Conservation (phyloP, 2,888 invertebrate genomes). For the Xestoiulus laeticollis region DNA sequence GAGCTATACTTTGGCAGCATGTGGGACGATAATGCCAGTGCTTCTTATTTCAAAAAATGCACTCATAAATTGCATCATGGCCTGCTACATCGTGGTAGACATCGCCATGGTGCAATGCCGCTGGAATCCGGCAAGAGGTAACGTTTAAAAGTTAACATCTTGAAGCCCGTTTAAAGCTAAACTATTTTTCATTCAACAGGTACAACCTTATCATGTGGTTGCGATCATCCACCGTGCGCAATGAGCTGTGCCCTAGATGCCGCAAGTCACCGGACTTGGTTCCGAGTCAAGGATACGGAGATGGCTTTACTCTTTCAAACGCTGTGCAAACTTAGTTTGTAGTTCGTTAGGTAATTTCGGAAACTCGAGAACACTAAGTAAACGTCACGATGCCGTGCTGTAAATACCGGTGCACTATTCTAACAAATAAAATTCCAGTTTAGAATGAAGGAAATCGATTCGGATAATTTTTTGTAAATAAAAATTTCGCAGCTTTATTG, state of each 20-base stretch:
- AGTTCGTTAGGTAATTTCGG: too few species aligned
- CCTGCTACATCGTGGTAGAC: constrained; percentile 65
- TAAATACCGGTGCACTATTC: background rate
- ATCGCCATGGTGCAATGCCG: constrained; percentile 64
- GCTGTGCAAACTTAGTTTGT: background rate
- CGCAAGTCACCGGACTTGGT: constrained; percentile 61
- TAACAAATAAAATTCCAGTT: background rate
- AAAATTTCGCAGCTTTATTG: background rate
- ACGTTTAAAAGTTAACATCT: background rate
- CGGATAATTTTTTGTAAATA: background rate
- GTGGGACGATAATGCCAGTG: constrained; percentile 57
- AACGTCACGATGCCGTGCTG: background rate
- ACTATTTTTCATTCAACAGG: constrained; percentile 49
- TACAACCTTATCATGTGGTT: constrained; percentile 66
- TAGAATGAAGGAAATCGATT: too few species aligned
- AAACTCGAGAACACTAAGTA: too few species aligned
- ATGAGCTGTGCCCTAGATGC: constrained; percentile 66
- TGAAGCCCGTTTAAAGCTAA: too few species aligned
- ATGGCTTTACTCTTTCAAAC: constrained; percentile 59
- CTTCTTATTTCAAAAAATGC: constrained; percentile 51
- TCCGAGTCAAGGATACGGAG: constrained; percentile 59
- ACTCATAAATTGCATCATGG: constrained; percentile 61
- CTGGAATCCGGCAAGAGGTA: constrained; percentile 63
- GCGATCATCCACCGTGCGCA: constrained; percentile 64
- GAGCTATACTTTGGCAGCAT: constrained; percentile 64